Evolutionary conservation across 2,797 vertebrate species (phyloP), one percentile per base, ranked within the genome.

Genomic region (Heteromormyrus szaboi): DNA sequence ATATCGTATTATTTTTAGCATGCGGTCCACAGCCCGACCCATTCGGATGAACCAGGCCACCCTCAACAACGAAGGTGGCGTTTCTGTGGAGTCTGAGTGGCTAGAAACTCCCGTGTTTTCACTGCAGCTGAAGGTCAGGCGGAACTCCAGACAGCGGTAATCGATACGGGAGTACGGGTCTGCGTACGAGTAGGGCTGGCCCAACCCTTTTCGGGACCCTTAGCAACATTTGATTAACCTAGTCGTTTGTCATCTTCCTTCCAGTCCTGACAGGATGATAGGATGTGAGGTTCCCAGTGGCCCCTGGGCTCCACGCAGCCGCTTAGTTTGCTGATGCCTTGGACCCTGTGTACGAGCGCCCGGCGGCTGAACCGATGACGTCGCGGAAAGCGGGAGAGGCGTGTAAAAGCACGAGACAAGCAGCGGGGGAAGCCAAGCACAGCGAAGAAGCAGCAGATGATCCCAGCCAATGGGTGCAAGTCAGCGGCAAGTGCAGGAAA

Each of bases 361-460:
- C 5, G 19, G 6, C 0, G 41, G 14, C 33, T 19, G 72, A n/a
- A 46, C 37, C 72, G 6, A 84, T 48, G 37, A 12, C 81, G 29
- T 56, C n/a, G 53, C 17, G 37, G 25, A 56, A 81, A 56, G 87
- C 19, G 11, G 25, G 25, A 54, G 46, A 59, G 56, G 9, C 41
- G 29, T 19, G 44, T 48, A 44, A 46, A 11, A 41, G 29, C 79
- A 48, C 11, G n/a, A 65, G 19, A 33, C 85, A 53, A 53, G 85
- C 7, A 33, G 46, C 68, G 90, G 37, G 51, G 85, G 87, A 37
- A 90, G 46, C 62, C 90, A 89, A 22, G 90, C 1, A 56, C 68
- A 37, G 90, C 56, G 89, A 89, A 90, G 68, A 29, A 85, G 83
- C 48, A 88, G 84, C 59, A 6, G 6, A 62, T 29, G 62, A 37